Evolutionary conservation across 2,113 vertebrate species (phyloP), one percentile per base, ranked within the genome.

Genomic region (Alaudala cheleensis): DNA sequence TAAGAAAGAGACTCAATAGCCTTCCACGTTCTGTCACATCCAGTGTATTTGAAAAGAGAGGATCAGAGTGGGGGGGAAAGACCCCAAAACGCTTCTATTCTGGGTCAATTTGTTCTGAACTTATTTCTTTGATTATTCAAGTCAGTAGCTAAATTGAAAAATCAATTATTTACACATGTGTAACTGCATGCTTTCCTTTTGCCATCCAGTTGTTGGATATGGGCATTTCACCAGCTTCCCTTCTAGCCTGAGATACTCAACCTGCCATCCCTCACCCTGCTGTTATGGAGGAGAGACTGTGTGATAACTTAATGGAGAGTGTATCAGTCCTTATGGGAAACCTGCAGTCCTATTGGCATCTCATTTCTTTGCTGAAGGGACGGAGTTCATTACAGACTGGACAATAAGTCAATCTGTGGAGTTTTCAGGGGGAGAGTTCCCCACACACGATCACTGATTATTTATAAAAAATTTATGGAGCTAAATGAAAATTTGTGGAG

Each of bases 111-210:
- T 83, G 45, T 34, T 90, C 66, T 86, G 71, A 88, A 58, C 94
- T 77, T 51, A 13, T 82, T 77, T 72, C 49, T 94, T 90, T 66
- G 66, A 57, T 91, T 95, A 93, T 70, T 88, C 85, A 88, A 92
- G 79, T 77, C 76, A 81, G 90, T 70, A 93, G 33, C n/a, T 86
- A 73, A 88, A 96, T 66, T 86, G 85, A 92, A 95, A 94, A 91
- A 84, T 90, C 91, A 78, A 60, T 96, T 95, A 84, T 64, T 97
- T 92, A 88, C 51, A 60, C 44, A 11, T 56, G 51, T 84, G 34
- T 90, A 88, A 62, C 20, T 25, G 26, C 26, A 15, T 47, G 33
- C 10, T 94, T 88, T 33, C 57, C 42, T 82, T 82, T 57, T 88
- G 76, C 21, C 64, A 95, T 58, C 29, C 54, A 40, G 0, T 62